Conservation (phyloP, 2,113 vertebrate genomes). For the Colistium nudipinnis region DNA sequence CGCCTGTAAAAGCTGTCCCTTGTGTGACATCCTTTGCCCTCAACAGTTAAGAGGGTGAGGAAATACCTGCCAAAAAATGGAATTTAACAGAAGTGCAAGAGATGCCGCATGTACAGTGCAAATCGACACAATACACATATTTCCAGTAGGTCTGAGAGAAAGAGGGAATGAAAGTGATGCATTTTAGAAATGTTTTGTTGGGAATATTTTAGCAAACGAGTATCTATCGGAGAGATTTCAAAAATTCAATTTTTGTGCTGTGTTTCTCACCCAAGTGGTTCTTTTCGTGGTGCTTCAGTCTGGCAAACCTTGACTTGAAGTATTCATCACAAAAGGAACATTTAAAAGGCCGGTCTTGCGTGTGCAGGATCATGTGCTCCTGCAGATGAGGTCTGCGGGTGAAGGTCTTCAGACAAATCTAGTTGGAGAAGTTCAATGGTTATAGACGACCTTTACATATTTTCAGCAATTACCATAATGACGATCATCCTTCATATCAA, state of each 20-base stretch:
- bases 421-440: conserved; percentile 5
- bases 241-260: not conserved
- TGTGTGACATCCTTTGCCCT: too few species aligned
- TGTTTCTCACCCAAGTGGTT: conserved; percentile 87
- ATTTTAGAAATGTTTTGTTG: too few species aligned
- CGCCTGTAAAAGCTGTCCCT: too few species aligned
- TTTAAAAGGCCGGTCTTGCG: conserved; percentile 96
- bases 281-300: conserved; percentile 98
- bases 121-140: too few species aligned
- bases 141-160: too few species aligned
- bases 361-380: conserved; percentile 98
- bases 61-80: too few species aligned
- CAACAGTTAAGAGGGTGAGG: too few species aligned
- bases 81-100: too few species aligned
- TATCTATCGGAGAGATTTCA: not conserved
- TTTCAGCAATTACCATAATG: not conserved
- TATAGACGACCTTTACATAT: not conserved
- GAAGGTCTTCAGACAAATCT: conserved; percentile 97
- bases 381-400: conserved; percentile 94
- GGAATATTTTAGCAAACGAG: too few species aligned
- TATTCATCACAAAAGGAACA: conserved; percentile 95
- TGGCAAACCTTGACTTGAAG: conserved; percentile 96
- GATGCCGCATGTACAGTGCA: too few species aligned
- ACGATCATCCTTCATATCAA: not conserved
- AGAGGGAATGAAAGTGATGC: too few species aligned